Evolutionary conservation across 1,140 invertebrate species (phyloP).

Genomic region (Apis cerana): DNA sequence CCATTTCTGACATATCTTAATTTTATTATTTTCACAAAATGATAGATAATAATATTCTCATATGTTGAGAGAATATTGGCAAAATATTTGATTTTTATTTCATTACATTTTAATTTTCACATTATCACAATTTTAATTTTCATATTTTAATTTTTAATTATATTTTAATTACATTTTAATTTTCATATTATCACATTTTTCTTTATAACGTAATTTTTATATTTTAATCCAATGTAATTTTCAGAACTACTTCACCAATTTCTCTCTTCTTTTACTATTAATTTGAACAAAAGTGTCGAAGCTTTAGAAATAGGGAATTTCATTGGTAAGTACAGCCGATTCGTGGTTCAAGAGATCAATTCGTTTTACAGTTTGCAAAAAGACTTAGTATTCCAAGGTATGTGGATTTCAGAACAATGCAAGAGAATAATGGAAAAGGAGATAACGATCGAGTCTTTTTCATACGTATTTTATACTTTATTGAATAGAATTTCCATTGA

Average conservation of each 20-base stretch:
- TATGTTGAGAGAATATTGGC: no score
- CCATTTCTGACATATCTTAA: no score
- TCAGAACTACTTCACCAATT: no score
- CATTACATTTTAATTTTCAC: no score
- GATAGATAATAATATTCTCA: no score
- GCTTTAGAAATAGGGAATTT: neutral
- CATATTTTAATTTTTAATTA: no score
- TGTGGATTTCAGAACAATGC: slow-evolving; percentile 1
- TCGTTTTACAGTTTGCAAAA: slow-evolving; percentile 1
- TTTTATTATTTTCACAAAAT: no score
- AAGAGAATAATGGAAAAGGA: neutral
- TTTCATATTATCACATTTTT: no score
- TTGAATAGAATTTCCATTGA: slow-evolving; percentile 4
- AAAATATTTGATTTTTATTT: no score
- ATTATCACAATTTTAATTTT: no score
- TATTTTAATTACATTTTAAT: no score
- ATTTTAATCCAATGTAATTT: neutral
- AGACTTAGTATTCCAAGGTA: neutral
- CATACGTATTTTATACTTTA: neutral
- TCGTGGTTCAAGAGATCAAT: neutral
- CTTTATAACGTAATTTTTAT: no score
- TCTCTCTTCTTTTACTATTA: neutral
- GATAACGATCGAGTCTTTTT: neutral
- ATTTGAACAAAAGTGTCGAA: neutral
- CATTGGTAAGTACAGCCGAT: neutral